Evolutionary conservation across 2,113 vertebrate genomes (phyloP), one percentile per base, ranked within the genome.

Genomic region (Ardeotis arabs): DNA sequence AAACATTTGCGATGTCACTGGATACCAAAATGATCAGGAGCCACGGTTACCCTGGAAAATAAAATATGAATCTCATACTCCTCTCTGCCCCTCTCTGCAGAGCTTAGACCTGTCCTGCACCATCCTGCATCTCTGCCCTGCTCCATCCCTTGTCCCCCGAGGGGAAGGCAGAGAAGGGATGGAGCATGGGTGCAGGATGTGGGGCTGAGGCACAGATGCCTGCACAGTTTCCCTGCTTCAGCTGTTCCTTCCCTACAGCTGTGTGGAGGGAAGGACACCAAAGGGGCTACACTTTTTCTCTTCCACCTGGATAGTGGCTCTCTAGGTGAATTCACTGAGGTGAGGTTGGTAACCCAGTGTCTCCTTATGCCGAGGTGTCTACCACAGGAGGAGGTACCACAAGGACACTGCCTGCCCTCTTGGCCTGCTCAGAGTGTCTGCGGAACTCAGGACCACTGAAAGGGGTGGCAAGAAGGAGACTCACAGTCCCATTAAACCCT

Each of bases 131-230:
- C 35, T 24, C 7, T 35, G 17, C 7, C 35, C 27, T 37, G 24
- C 22, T 59, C 24, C 73, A 35, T 25, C 29, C 11, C 24, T 64
- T 69, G 19, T 13, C 7, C 0, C 39, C 39, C 10, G 39, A 39
- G 39, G 39, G 10, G 39, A 39, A 39, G 39, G 39, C 39, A 39
- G 39, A 39, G 39, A 39, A 39, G 39, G 39, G 39, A 39, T 39
- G 39, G 39, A 39, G 39, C 39, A 39, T 39, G 39, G 39, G 39
- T 39, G 39, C 39, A 39, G 39, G 39, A 39, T 39, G 2, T 31
- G 31, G 25, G 28, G 44, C 47, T 2, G 0, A 35, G 19, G 29
- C 22, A 18, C 0, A 0, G 45, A 47, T 22, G 9, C n/a, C 37
- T 33, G 5, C 44, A 58, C 9, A 50, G 33, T 9, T 63, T 41